These are phyloP conservation scores for Danio kyathit DNA, from an alignment of 2,797 vertebrate genomes.

Conservation along the genomic window DNA sequence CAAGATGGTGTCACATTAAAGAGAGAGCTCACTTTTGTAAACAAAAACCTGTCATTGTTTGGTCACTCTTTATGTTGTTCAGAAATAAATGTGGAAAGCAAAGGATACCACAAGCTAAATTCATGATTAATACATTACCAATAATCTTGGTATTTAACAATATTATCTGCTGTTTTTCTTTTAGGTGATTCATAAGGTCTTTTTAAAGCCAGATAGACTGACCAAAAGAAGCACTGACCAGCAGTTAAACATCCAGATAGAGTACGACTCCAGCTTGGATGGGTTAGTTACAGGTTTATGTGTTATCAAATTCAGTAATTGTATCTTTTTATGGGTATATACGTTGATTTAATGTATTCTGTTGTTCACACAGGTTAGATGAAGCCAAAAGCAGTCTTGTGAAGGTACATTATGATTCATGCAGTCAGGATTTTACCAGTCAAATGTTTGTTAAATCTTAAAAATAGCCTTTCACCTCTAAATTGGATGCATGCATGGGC, in stretches of 20 bases:
- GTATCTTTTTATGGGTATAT: not conserved
- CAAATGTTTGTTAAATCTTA: not conserved
- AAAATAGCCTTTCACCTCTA: not conserved
- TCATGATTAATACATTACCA: not conserved
- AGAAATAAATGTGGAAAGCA: no score
- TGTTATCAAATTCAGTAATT: slow-evolving; percentile 33
- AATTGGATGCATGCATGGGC: not conserved
- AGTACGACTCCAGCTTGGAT: slow-evolving; percentile 92
- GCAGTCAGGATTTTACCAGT: not conserved
- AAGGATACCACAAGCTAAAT: no score
- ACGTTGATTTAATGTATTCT: slow-evolving; percentile 49
- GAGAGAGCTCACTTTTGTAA: not conserved
- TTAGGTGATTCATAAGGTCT: slow-evolving; percentile 88
- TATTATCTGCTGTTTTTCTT: not conserved
- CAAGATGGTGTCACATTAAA: not conserved
- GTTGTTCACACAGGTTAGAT: slow-evolving; percentile 73
- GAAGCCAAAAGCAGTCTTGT: slow-evolving; percentile 84
- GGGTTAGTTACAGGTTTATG: slow-evolving; percentile 77
- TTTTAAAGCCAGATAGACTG: slow-evolving; percentile 85
- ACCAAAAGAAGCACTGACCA: slow-evolving; percentile 87
- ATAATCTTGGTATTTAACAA: not conserved
- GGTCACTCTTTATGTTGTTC: not conserved
- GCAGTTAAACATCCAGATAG: slow-evolving; percentile 88
- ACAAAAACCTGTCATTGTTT: not conserved
- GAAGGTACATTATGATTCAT: slow-evolving; percentile 76